Percentiles rank a stretch among this genome's conserved stretches.
Evolutionary conservation across 2,888 invertebrate species (phyloP).

Genomic region (Cantharis rustica): DNA sequence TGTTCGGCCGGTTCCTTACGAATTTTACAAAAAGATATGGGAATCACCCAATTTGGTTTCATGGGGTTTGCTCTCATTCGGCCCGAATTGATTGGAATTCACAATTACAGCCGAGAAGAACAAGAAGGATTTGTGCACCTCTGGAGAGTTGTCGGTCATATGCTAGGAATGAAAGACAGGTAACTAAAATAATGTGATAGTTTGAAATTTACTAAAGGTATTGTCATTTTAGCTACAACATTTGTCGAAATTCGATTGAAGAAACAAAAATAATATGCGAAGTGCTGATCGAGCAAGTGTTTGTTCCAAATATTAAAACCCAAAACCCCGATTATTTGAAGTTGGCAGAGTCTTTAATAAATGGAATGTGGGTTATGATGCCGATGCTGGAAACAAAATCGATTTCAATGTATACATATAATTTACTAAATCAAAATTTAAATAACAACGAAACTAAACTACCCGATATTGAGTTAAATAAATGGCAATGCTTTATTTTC

Average conservation of each 20-base stretch:
- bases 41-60: constrained; percentile 86
- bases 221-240: constrained; percentile 65
- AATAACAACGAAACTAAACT: constrained; percentile 16
- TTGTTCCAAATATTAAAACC: constrained; percentile 64
- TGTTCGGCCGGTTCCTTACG: constrained; percentile 57
- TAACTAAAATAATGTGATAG: constrained; percentile 45
- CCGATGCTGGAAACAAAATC: constrained; percentile 64
- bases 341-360: constrained; percentile 67
- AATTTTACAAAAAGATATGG: constrained; percentile 83
- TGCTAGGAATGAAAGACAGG: constrained; percentile 84
- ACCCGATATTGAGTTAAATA: neutral
- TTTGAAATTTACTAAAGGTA: neutral
- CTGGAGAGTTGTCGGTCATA: constrained; percentile 81
- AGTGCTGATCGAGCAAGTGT: constrained; percentile 63
- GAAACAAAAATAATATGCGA: constrained; percentile 68
- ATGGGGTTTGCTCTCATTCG: constrained; percentile 74
- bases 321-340: constrained; percentile 67
- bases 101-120: constrained; percentile 64
- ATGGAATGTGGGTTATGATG: constrained; percentile 72
- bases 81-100: constrained; percentile 68
- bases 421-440: constrained; percentile 23
- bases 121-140: constrained; percentile 79
- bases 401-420: constrained; percentile 57
- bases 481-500: neutral
- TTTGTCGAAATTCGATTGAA: constrained; percentile 66